Percentiles rank a stretch among this genome's conserved stretches.
Conservation (phyloP, 1,140 invertebrate species). For the Ips typographus region DNA sequence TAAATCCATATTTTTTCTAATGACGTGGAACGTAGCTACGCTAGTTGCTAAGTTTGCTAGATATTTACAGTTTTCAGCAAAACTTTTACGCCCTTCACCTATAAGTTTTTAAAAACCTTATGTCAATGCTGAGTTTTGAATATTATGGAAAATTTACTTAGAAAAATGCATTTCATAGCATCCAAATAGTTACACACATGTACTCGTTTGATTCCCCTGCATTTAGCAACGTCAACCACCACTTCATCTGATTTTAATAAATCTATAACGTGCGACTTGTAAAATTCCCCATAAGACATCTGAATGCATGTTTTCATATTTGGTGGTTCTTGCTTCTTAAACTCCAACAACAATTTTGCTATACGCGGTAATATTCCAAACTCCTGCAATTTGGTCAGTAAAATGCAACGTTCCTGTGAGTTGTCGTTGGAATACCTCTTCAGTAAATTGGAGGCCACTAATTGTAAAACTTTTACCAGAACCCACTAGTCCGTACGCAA, state of each 20-base stretch:
- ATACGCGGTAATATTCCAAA: constrained; percentile 43
- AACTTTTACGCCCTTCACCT: constrained; percentile 44
- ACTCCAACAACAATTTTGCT: constrained; percentile 34
- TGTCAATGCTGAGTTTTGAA: no score
- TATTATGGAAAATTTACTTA: constrained; percentile 25
- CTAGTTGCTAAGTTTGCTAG: constrained; percentile 39
- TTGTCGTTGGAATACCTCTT: constrained; percentile 35
- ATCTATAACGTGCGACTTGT: constrained; percentile 37
- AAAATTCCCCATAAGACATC: constrained; percentile 45
- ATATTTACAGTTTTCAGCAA: constrained; percentile 32
- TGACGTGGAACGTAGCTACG: constrained; percentile 42
- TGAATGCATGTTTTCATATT: constrained; percentile 40
- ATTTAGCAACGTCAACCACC: constrained; percentile 23
- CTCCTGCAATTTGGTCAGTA: constrained; percentile 33
- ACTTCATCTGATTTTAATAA: constrained; percentile 38
- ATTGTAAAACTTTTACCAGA: constrained; percentile 45
- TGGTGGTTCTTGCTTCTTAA: constrained; percentile 31
- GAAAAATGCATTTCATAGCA: constrained; percentile 39
- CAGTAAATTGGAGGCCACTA: constrained; percentile 40
- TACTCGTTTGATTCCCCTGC: constrained; percentile 23
- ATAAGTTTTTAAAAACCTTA: background rate
- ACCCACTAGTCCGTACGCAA: constrained; percentile 43
- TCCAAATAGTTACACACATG: constrained; percentile 31
- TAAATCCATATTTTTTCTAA: constrained; percentile 36
- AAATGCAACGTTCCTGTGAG: no score